Conservation (phyloP, 2,797 vertebrate genomes). For the Pipistrellus nathusii region DNA sequence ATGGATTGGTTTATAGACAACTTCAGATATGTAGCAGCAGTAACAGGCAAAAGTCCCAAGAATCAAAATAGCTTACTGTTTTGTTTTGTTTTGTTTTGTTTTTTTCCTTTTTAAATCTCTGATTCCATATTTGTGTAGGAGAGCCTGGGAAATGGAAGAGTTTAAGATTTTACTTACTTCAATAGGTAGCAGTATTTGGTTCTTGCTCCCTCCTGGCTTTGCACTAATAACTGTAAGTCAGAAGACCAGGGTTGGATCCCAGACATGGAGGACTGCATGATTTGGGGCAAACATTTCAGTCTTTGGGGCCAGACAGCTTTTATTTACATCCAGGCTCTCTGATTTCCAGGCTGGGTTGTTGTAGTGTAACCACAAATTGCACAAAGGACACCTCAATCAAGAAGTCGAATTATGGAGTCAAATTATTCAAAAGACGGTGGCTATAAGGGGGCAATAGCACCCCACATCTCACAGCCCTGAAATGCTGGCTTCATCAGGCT, state of each 20-base stretch:
- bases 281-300: background rate
- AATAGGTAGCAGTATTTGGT: background rate
- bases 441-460: no score
- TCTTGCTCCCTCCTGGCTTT: background rate
- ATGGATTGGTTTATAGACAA: background rate
- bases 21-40: background rate
- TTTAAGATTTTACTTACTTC: constrained; percentile 37
- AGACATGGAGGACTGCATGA: background rate
- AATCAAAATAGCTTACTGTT: background rate
- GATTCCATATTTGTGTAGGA: background rate
- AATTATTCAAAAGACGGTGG: no score
- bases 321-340: background rate
- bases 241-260: background rate
- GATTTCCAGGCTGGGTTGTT: background rate
- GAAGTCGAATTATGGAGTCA: no score
- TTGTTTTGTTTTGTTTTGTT: background rate
- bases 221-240: background rate
- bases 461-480: no score
- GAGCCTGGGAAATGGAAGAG: background rate
- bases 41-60: background rate
- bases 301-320: background rate
- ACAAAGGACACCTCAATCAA: no score
- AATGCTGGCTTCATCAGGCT: no score
- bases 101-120: background rate
- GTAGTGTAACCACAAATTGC: no score